These are phyloP conservation scores for Hydractinia echinata DNA, from an alignment of 30 jellyfish, hydroid and myxozoan species.

Conservation along the genomic window DNA sequence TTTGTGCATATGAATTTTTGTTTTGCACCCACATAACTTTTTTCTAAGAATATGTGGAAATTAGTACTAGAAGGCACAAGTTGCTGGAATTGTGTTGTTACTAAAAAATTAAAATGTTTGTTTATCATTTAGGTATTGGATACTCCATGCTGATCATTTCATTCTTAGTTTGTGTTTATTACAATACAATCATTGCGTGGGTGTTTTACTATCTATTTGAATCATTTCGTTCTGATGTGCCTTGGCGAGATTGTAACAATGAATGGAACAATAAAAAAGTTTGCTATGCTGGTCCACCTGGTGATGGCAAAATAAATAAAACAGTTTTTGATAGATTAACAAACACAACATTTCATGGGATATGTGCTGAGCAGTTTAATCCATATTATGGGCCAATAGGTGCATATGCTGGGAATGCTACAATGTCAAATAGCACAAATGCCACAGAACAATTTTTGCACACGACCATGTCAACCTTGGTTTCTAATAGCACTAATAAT, in stretches of 20 bases:
- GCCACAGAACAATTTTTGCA: no score
- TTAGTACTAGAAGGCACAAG: neutral
- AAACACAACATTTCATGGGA: slow-evolving; percentile 32
- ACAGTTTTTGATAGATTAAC: slow-evolving; percentile 23
- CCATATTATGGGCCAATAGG: neutral
- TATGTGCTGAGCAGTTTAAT: slow-evolving; percentile 28
- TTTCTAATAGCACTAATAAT: no score
- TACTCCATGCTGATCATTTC: slow-evolving; percentile 77
- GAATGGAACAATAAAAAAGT: slow-evolving; percentile 57
- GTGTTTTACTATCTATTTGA: slow-evolving; percentile 60
- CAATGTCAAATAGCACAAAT: no score
- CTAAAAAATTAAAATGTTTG: neutral
- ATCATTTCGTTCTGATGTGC: slow-evolving; percentile 77
- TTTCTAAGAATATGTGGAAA: neutral
- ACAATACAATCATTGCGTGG: slow-evolving; percentile 85
- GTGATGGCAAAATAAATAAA: slow-evolving; percentile 32
- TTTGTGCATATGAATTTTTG: neutral
- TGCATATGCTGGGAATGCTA: no score
- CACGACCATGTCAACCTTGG: no score
- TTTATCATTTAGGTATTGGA: slow-evolving; percentile 53
- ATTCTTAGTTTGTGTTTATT: slow-evolving; percentile 54
- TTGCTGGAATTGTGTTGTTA: neutral
- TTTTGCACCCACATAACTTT: neutral
- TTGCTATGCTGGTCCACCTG: slow-evolving; percentile 40
- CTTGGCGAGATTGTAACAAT: slow-evolving; percentile 73